Percentiles rank a stretch among this genome's conserved stretches.
These are phyloP conservation scores for Craseonycteris thonglongyai DNA, from an alignment of 2,113 vertebrate species.

Conservation along the genomic window DNA sequence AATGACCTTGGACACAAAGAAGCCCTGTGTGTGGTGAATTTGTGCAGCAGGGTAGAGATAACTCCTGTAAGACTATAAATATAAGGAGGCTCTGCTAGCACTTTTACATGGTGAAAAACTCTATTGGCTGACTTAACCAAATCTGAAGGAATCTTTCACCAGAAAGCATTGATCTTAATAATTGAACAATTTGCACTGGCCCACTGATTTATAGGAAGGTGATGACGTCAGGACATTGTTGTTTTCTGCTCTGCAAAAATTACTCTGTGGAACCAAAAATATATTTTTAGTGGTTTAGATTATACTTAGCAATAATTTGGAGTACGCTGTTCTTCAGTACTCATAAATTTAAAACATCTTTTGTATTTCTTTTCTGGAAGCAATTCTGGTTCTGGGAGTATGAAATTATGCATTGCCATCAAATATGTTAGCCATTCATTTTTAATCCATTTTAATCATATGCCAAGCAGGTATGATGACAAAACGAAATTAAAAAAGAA, in stretches of 20 bases:
- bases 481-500: constrained; percentile 4
- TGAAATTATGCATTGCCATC: not conserved
- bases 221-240: not conserved
- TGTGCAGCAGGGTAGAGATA: constrained; percentile 44
- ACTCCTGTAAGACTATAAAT: not conserved
- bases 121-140: not conserved
- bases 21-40: not conserved
- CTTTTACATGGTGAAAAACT: not conserved
- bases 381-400: not conserved
- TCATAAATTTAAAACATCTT: not conserved
- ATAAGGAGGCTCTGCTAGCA: not conserved
- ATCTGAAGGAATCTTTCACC: not conserved
- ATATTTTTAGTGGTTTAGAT: not conserved
- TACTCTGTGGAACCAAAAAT: not conserved
- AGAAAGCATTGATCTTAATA: not conserved
- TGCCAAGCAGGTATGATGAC: not conserved
- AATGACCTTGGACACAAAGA: constrained; percentile 40
- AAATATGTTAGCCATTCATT: not conserved
- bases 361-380: not conserved
- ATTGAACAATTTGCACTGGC: not conserved
- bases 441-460: not conserved
- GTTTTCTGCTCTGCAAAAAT: not conserved
- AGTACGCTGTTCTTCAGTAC: not conserved
- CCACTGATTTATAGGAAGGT: not conserved
- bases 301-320: not conserved